Base-by-base conservation (phyloP, 2,113 vertebrate genomes). In the Lophura nycthemera region DNA sequence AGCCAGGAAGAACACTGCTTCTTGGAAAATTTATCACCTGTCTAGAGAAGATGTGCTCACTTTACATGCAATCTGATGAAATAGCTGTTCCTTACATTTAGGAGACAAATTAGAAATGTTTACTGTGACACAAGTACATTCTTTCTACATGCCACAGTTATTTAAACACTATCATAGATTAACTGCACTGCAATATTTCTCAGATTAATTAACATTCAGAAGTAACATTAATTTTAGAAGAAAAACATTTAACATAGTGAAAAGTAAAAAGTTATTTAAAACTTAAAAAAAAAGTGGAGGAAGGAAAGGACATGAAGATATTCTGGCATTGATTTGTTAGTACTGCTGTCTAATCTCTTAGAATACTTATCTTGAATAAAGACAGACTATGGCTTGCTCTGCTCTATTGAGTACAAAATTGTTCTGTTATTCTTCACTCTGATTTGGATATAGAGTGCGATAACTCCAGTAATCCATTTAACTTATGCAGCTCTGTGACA, bases 171-270 rank as follows among this genome's bases (percentile, higher is more conserved):
- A 66, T 8, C 38, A 42, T 52, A 71, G 90, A 77, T 8, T 80
- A 76, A 70, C 8, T 54, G 3, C 32, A 71, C 25, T 47, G 16
- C 17, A 64, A 72, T 6, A 65, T 72, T 81, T 93, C 10, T 57
- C 20, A 75, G 54, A 88, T 83, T 93, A 81, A 73, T 66, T 86
- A 65, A 13, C 18, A 60, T 10, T 77, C 56, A 80, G 10, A 71
- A 80, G 10, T 74, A 83, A 72, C 29, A 88, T 80, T 70, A 71
- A 75, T 69, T 83, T 43, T 8, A 70, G 21, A 78, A 57, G 11
- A 63, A 83, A 78, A 34, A 0, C 2, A n/a, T 52, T 70, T 56
- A 83, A 50, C 8, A 47, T 50, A 17, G 2, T 34, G 59, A 65
- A 91, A 3, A 90, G 0, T 1, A 78, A 52, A 80, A 64, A 14